Conservation (phyloP, 2,888 invertebrate genomes). For the Thumatha senex region DNA sequence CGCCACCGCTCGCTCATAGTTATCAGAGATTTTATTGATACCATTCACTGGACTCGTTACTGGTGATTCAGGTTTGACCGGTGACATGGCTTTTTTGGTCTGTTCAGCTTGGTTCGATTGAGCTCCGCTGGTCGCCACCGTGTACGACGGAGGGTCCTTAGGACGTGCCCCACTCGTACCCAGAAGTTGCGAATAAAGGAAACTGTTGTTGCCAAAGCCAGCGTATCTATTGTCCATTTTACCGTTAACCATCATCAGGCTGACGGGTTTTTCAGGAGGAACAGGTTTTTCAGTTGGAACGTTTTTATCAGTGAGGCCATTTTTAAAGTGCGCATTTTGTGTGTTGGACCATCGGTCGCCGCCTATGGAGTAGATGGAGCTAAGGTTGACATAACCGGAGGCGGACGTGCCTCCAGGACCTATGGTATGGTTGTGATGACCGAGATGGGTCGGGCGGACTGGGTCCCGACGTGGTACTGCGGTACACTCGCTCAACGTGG, state of each 20-base stretch:
- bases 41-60: slow-evolving; percentile 70
- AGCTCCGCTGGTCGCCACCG: slow-evolving; percentile 63
- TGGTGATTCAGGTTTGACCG: slow-evolving; percentile 56
- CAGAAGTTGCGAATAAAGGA: slow-evolving; percentile 72
- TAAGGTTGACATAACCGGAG: slow-evolving; percentile 71
- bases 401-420: slow-evolving; percentile 38
- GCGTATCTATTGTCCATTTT: slow-evolving; percentile 72
- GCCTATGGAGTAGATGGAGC: slow-evolving; percentile 74
- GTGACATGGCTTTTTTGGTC: slow-evolving; percentile 45
- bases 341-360: slow-evolving; percentile 56
- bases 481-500: slow-evolving; percentile 65
- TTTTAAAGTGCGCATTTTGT: slow-evolving; percentile 39
- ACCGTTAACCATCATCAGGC: slow-evolving; percentile 76
- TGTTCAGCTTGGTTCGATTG: slow-evolving; percentile 56
- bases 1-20: slow-evolving; percentile 75
- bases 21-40: slow-evolving; percentile 77
- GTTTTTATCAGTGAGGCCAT: slow-evolving; percentile 61
- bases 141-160: slow-evolving; percentile 72
- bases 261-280: slow-evolving; percentile 77
- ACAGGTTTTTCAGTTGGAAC: slow-evolving; percentile 65
- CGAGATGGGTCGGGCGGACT: slow-evolving; percentile 21
- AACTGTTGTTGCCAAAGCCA: slow-evolving; percentile 74
- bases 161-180: slow-evolving; percentile 59
- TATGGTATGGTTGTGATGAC: slow-evolving; percentile 30
- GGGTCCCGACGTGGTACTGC: slow-evolving; percentile 15